Percentiles rank a stretch among this genome's conserved stretches.
Conservation (phyloP, 1,140 invertebrate genomes). For the Leptinotarsa undecemlineata region DNA sequence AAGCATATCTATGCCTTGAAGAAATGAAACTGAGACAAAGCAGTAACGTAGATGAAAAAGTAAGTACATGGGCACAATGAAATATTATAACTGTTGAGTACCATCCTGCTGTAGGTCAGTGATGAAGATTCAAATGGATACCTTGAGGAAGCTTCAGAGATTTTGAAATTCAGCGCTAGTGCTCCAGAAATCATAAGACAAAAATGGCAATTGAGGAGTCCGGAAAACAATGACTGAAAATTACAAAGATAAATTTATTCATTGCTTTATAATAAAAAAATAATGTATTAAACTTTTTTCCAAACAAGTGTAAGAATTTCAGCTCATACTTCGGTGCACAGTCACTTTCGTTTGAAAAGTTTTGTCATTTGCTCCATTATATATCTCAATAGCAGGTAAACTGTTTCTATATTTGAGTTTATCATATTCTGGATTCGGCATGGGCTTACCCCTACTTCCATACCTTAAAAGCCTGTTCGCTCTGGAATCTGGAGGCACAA, state of each 20-base stretch:
- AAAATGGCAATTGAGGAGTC: conserved; percentile 1
- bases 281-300: not conserved
- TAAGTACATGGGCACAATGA: not conserved
- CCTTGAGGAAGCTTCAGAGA: conserved; percentile 18
- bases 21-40: conserved; percentile 36
- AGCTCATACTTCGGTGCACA: conserved; percentile 55
- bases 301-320: conserved; percentile 4
- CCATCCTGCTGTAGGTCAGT: conserved; percentile 1
- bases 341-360: conserved; percentile 55
- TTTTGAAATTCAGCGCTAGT: conserved; percentile 13
- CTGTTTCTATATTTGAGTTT: conserved; percentile 48
- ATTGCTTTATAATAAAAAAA: not conserved
- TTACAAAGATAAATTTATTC: not conserved
- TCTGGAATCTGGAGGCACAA: conserved; percentile 54
- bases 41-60: not conserved
- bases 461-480: conserved; percentile 54
- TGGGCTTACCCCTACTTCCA: conserved; percentile 52
- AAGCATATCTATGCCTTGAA: conserved; percentile 39
- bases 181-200: conserved; percentile 18
- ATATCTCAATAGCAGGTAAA: conserved; percentile 44
- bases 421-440: conserved; percentile 38
- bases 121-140: not conserved
- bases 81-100: not conserved
- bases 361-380: conserved; percentile 36
- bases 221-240: not conserved